Percentiles rank a stretch among this genome's conserved stretches.
Evolutionary conservation across 2,113 vertebrate genomes (phyloP).

Genomic region (Syngnathus typhle): DNA sequence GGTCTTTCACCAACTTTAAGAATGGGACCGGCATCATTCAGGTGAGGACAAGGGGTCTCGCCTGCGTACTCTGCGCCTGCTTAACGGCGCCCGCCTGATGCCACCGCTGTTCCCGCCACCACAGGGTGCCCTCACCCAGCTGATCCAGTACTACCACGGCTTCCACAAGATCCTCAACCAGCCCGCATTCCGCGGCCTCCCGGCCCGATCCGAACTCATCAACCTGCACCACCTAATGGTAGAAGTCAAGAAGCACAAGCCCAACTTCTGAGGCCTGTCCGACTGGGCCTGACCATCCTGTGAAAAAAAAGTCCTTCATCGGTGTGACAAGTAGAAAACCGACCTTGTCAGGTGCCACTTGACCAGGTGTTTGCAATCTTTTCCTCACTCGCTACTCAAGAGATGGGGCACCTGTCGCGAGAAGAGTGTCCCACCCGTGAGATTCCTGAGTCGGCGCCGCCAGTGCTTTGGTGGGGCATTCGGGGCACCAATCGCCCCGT

Average conservation of each 20-base stretch:
- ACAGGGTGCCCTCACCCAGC: conserved; percentile 86
- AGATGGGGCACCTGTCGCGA: too few species aligned
- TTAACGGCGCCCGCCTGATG: background rate
- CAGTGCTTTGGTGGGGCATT: too few species aligned
- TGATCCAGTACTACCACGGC: conserved; percentile 92
- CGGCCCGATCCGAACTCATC: conserved; percentile 85
- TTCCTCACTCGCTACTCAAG: too few species aligned
- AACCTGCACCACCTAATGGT: conserved; percentile 95
- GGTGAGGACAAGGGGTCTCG: conserved; percentile 51
- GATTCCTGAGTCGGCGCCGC: too few species aligned
- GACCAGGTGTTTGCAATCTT: too few species aligned
- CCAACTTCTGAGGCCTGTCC: conserved; percentile 76
- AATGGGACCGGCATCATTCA: conserved; percentile 92
- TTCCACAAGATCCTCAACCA: conserved; percentile 88
- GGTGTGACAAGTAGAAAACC: too few species aligned
- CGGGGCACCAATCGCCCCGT: too few species aligned
- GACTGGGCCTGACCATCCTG: too few species aligned
- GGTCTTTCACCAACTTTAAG: conserved; percentile 90
- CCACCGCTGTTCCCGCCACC: background rate
- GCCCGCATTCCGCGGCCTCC: conserved; percentile 79
- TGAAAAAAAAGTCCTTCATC: too few species aligned
- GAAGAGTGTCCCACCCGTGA: too few species aligned
- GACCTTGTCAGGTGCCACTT: too few species aligned
- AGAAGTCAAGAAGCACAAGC: conserved; percentile 91
- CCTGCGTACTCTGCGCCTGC: too few species aligned